Evolutionary conservation across 1,140 invertebrate genomes (phyloP).

Genomic region (Pissodes strobi): DNA sequence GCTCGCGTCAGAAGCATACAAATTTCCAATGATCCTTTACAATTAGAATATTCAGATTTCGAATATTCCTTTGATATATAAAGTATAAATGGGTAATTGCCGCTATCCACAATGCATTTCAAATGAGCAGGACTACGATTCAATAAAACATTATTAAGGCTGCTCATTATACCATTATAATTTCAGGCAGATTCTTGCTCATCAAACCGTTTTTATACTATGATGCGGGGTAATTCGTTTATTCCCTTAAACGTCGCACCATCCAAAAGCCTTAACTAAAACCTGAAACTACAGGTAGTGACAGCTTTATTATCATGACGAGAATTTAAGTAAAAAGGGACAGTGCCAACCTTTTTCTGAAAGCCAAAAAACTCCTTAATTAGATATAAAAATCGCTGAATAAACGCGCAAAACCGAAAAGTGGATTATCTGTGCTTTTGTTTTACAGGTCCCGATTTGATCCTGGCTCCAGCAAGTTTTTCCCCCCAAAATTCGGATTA

Average conservation of each 20-base stretch:
- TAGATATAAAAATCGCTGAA: neutral
- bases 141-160: too few species aligned
- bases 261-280: too few species aligned
- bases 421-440: slow-evolving; percentile 23
- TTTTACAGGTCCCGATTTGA: slow-evolving; percentile 53
- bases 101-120: neutral
- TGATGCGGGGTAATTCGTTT: too few species aligned
- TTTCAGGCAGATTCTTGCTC: too few species aligned
- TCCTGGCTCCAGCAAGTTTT: slow-evolving; percentile 49
- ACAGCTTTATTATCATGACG: too few species aligned
- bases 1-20: slow-evolving; percentile 16
- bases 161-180: too few species aligned
- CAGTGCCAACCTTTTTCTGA: too few species aligned
- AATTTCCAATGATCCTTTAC: slow-evolving; percentile 17
- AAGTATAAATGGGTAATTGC: neutral
- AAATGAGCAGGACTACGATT: neutral
- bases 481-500: slow-evolving; percentile 45
- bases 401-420: slow-evolving; percentile 1
- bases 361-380: neutral
- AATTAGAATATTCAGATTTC: slow-evolving; percentile 9
- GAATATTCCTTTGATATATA: slow-evolving; percentile 2
- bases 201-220: too few species aligned
- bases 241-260: too few species aligned
- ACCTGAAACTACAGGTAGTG: too few species aligned
- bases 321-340: too few species aligned